Evolutionary conservation across 1,140 invertebrate genomes (phyloP), one percentile per base, ranked within the genome.

Genomic region (Chironomus tepperi): DNA sequence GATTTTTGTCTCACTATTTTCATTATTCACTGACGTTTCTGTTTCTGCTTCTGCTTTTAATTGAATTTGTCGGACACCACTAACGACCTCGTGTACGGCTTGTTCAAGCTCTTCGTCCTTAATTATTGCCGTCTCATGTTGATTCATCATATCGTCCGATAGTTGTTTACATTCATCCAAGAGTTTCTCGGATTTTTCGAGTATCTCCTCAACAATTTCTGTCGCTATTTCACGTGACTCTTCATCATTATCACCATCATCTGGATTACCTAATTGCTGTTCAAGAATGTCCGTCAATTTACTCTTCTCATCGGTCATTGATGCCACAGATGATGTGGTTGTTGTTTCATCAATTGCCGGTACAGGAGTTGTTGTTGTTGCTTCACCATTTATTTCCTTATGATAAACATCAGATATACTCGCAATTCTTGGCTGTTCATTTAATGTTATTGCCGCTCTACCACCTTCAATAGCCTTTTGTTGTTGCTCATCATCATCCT

Each of bases 191-290:
- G 84, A 87, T 76, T 84, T 86, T 18, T 85, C 81, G 8, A 87
- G 78, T 74, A 86, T 87, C 74, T 88, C 86, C 74, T 85, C 83
- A 75, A 89, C 85, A 76, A 88, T 87, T 70, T 87, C 85, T 76
- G 86, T 83, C 8, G 86, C 86, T 75, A 86, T 83, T 78, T 87
- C 84, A 57, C 47, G 47, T 70, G 67, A 64, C 42, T 83, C 83
- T 24, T 85, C 81, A 76, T 88, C 86, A 75, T 85, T 81, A 5
- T 74, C 21, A 21, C 34, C 64, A 16, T 12, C 43, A 34, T 15
- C 16, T 74, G 16, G 73, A 74, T 57, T 43, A 24, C n/a, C 21
- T 9, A 24, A 34, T 67, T 43, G 76, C 2, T 6, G n/a, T 73
- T 16, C 21, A 47, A 19, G 74, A 74, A 8, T 12, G 9, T 16